Evolutionary conservation across 2,113 vertebrate species (phyloP).

Genomic region (Beaufortia kweichowensis): DNA sequence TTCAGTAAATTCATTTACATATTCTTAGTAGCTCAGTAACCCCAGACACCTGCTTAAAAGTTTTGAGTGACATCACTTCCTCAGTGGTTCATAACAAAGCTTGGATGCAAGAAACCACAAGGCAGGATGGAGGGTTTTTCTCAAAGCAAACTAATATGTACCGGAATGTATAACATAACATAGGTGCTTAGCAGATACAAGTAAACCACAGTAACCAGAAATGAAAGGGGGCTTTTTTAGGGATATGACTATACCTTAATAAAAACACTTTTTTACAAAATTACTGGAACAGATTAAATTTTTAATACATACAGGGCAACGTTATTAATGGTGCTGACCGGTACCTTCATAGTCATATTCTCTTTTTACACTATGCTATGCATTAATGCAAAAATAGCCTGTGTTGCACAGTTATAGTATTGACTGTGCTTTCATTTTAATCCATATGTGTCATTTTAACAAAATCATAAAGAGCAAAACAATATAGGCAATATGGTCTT

Average conservation of each 20-base stretch:
- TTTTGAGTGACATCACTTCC: conserved; percentile 47
- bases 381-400: neutral
- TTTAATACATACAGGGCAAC: neutral
- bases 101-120: conserved; percentile 30
- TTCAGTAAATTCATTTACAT: conserved; percentile 51
- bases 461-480: neutral
- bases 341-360: too few relatives aligned
- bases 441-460: neutral
- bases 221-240: neutral
- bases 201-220: neutral
- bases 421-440: neutral
- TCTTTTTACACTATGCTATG: neutral
- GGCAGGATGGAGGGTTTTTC: conserved; percentile 14
- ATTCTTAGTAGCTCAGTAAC: conserved; percentile 35
- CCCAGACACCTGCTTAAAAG: conserved; percentile 31
- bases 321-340: conserved; percentile 8
- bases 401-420: neutral
- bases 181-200: neutral
- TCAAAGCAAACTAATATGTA: neutral
- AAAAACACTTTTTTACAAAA: neutral
- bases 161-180: neutral
- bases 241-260: neutral
- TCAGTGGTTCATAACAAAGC: conserved; percentile 1
- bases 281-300: neutral
- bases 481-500: too few relatives aligned